Evolutionary conservation across 64 coral and sea anemone species (phyloP), one percentile per base, ranked within the genome.

Genomic region (Acropora yongei): DNA sequence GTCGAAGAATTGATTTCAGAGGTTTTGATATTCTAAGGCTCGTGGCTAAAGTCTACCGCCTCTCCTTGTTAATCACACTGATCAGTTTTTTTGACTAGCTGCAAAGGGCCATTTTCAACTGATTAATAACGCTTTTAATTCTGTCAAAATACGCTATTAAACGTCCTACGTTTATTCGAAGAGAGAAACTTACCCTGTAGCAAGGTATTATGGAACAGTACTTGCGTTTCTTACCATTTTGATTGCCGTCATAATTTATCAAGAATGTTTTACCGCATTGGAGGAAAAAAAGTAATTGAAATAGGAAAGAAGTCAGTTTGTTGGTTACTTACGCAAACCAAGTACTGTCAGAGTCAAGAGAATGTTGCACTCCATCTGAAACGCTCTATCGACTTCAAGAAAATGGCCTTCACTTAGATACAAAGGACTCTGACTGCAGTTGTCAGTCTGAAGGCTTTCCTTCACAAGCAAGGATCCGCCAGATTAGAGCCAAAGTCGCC

Each of bases 271-370:
- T 9, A 55, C 51, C 9, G 11, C 58, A 13, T 13, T 13, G 11
- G 5, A 53, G 10, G 18, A 50, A 19, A 30, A 63, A 60, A 14
- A 41, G 40, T 9, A 44, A 60, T 81, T 43, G 39, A 1, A 80
- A 80, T 58, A 41, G 42, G 19, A 30, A 30, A 30, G 30, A 30
- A 30, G 0, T 80, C 19, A 80, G 2, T 71, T 71, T 71, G 68
- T 8, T 20, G 13, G 3, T 30, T 85, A 85, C 82, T 85, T 71
- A 85, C 82, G 2, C 44, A 69, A 85, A 17, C 44, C 45, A n/a
- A 85, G 30, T 44, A 16, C 63, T 6, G 44, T 7, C n/a, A 85
- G 82, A 71, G 65, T 44, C 7, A 85, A 61, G 43, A 71, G 18
- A 19, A 85, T 69, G 44, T 20, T n/a, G 18, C 14, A 43, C 19